Percentiles rank a stretch among this genome's conserved stretches.
These are phyloP conservation scores for Melolontha melolontha DNA, from an alignment of 2,888 invertebrate genomes.

Conservation along the genomic window DNA sequence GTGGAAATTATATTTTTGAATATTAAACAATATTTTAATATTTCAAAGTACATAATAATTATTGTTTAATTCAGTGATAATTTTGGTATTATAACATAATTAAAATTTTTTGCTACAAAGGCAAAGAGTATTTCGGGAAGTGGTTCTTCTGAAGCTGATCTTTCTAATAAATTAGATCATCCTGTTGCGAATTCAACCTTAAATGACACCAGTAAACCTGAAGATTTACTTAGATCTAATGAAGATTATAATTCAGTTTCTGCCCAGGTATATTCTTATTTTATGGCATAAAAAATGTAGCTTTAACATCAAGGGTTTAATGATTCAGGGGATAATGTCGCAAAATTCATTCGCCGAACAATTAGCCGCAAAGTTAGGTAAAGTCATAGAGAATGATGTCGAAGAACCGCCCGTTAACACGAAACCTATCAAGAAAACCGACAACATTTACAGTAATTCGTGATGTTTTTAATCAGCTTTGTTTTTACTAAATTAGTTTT, in stretches of 20 bases:
- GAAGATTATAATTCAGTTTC: constrained; percentile 36
- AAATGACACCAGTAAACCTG: constrained; percentile 52
- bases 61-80: no score
- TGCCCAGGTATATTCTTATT: constrained; percentile 20
- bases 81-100: no score
- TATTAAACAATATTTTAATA: no score
- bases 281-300: background rate
- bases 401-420: constrained; percentile 63
- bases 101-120: constrained; percentile 1
- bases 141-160: constrained; percentile 55
- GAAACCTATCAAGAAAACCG: constrained; percentile 62
- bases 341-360: constrained; percentile 71
- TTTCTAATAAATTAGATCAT: constrained; percentile 47
- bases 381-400: constrained; percentile 61
- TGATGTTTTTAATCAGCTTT: background rate
- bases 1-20: no score
- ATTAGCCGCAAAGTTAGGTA: constrained; percentile 71
- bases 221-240: constrained; percentile 51
- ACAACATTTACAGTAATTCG: constrained; percentile 41
- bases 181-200: constrained; percentile 58
- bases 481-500: constrained; percentile 6
- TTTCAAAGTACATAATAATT: no score
- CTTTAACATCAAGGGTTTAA: background rate
- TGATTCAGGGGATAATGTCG: constrained; percentile 51
- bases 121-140: constrained; percentile 25